Base-by-base conservation (phyloP, 2,797 vertebrate genomes). In the Lemur catta region DNA sequence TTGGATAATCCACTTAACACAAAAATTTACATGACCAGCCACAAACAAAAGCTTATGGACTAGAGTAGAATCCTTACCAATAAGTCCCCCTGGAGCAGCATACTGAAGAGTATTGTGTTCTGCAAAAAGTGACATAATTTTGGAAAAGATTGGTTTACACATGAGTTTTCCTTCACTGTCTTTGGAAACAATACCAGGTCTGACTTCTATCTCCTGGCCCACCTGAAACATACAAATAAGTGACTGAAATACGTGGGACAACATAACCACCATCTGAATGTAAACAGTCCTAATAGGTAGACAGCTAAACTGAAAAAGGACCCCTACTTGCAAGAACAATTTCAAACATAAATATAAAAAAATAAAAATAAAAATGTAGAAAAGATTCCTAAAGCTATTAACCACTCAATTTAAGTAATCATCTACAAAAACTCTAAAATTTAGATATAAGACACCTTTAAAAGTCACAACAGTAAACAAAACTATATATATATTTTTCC, bases 61-160 rank as follows among this genome's bases (percentile, higher is more conserved):
- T 1, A 57, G 35, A 86, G 33, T 24, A 85, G 92, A 89, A 82
- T 59, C 11, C 98, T 90, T 98, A 99, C 99, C 43, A 43, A 43
- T 43, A 43, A 43, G 43, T 9, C 43, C 43, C 7, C 43, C 43
- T 43, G 43, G 43, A 43, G 43, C 43, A 43, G 43, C 43, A 9
- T 43, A 43, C 43, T 43, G 43, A 43, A 43, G 43, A 43, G 43
- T 10, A 43, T 43, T 43, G 9, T 43, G 43, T 10, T 43, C 43
- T 10, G 43, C 43, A 43, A 43, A 43, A 43, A 43, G 43, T 43
- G 43, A 43, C 43, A 43, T 43, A 43, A 43, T 43, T 43, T 43
- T 43, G 43, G 43, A 43, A 43, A 43, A 43, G 43, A 43, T 43
- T 43, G 43, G 43, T 43, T 43, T 43, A 43, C 43, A 43, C 43